Base-by-base conservation (phyloP, 1,140 invertebrate genomes). In the Drosophila novamexicana region DNA sequence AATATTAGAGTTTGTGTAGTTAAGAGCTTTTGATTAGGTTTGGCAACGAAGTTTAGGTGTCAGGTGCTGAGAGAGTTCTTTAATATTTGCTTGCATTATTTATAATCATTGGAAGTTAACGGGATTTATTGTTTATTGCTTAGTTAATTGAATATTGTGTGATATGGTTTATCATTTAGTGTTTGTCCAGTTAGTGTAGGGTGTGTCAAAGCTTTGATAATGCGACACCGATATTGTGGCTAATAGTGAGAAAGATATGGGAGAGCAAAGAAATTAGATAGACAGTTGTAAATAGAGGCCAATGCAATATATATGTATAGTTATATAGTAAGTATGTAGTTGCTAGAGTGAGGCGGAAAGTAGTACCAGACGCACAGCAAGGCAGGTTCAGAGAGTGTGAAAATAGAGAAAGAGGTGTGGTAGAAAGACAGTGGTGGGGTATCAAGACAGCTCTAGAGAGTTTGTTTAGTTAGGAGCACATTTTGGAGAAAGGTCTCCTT, bases 191-290 rank as follows among this genome's bases (percentile, higher is more conserved):
- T 89, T 83, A 72, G 91, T 90, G 91, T 91, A 65, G 49, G 91
- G 81, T 69, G 90, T 91, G 85, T 92, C 91, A 88, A 92, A 90
- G 86, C 91, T 92, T 91, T 92, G 91, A 81, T 92, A 92, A 89
- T 92, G 91, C 79, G 91, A 92, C 85, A 92, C 88, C 81, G 79
- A 90, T 89, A 92, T 92, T 84, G 91, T 89, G 70, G 91, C 91
- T 92, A 90, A 84, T 85, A 88, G 52, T 56, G 72, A 63, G 75
- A 85, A 59, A 86, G 77, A 86, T 83, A 86, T 70, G 81, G 81
- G 71, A 86, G 78, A 89, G 59, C 56, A 81, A 70, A 88, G 73
- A 83, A 66, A 88, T 89, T 80, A 89, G 77, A 80, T 52, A 73
- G 77, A 75, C 44, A 61, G 47, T 53, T 39, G 36, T 47, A 59